Conservation (phyloP, 2,113 vertebrate species). For the Petroica traversi region DNA sequence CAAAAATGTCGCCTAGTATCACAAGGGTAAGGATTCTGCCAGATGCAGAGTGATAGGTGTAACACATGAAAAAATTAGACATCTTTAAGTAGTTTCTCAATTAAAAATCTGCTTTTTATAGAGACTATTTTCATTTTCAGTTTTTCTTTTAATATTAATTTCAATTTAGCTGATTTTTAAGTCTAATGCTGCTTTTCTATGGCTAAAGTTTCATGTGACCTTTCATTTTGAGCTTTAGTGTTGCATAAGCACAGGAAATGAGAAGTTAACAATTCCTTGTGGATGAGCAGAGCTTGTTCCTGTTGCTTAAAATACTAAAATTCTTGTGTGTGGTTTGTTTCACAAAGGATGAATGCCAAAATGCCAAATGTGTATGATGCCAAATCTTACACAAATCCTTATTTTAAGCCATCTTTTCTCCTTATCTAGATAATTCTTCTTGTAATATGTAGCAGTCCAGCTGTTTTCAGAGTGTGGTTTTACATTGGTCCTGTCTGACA, state of each 20-base stretch:
- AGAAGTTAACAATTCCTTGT: not conserved
- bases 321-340: not conserved
- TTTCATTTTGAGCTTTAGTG: not conserved
- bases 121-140: not conserved
- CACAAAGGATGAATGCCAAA: not conserved
- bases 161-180: not conserved
- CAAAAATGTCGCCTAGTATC: not conserved
- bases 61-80: not conserved
- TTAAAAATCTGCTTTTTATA: not conserved
- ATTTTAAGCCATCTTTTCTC: not conserved
- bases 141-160: not conserved
- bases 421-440: not conserved
- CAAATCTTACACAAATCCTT: not conserved
- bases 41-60: not conserved
- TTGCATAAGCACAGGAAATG: not conserved
- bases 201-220: not conserved
- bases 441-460: not conserved
- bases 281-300: not conserved
- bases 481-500: rapidly evolving
- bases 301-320: not conserved
- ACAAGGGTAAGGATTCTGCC: not conserved
- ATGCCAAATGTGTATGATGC: too few relatives aligned
- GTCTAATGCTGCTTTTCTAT: not conserved
- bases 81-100: not conserved
- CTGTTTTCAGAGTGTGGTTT: not conserved